Conservation (phyloP, 2,888 invertebrate genomes). For the Apocheima hispidaria region DNA sequence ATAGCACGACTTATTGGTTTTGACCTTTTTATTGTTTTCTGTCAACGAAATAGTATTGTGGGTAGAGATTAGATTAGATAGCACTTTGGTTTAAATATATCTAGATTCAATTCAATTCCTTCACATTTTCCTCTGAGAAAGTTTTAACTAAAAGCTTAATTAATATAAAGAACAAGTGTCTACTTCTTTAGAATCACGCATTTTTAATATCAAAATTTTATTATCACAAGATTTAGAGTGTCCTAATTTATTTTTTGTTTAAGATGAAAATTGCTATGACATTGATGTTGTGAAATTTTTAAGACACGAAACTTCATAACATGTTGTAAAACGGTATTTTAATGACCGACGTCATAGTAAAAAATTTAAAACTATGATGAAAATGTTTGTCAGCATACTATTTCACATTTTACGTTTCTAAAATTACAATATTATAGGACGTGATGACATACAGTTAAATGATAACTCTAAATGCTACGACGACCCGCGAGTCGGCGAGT, state of each 20-base stretch:
- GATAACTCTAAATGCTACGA: background rate
- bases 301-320: background rate
- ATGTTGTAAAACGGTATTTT: constrained; percentile 7
- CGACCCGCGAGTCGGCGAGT: constrained; percentile 5
- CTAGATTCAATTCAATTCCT: too few species aligned
- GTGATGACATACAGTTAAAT: constrained; percentile 6
- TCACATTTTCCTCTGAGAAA: too few species aligned
- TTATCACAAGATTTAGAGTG: background rate
- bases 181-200: background rate
- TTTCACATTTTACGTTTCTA: constrained; percentile 14
- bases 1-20: constrained; percentile 33
- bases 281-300: background rate
- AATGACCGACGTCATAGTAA: background rate
- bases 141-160: too few species aligned
- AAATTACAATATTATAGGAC: constrained; percentile 5
- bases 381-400: constrained; percentile 20
- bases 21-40: background rate
- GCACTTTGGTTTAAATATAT: too few species aligned
- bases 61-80: too few species aligned
- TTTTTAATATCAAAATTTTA: background rate
- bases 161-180: background rate
- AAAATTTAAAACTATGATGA: constrained; percentile 10
- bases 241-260: background rate
- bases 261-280: too few species aligned
- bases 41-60: background rate